Percentiles rank a stretch among this genome's conserved stretches.
These are phyloP conservation scores for Steinernema hermaphroditum DNA, from an alignment of 2,888 invertebrate species.

Conservation along the genomic window DNA sequence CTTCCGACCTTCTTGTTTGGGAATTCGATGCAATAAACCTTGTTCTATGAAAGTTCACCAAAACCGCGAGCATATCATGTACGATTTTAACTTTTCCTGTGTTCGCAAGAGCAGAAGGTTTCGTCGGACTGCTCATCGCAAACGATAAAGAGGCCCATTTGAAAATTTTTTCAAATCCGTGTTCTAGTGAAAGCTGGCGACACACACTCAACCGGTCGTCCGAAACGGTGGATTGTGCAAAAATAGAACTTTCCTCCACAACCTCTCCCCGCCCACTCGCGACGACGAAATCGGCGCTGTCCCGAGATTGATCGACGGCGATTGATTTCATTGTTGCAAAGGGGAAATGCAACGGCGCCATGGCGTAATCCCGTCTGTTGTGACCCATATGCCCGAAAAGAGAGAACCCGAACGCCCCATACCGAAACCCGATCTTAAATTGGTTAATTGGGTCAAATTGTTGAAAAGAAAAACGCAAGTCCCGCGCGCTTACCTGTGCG, in stretches of 20 bases:
- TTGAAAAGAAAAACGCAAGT: conserved; percentile 30
- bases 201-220: neutral
- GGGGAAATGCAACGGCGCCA: conserved; percentile 21
- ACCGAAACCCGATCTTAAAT: conserved; percentile 25
- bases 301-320: neutral
- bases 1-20: too few species aligned
- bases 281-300: neutral
- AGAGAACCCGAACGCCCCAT: neutral
- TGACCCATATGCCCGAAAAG: conserved; percentile 26
- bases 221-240: neutral
- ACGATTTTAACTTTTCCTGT: too few species aligned
- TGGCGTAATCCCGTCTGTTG: neutral
- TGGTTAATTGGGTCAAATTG: conserved; percentile 28
- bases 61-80: too few species aligned
- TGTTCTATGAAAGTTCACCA: too few species aligned
- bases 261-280: neutral
- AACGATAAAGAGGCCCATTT: too few species aligned
- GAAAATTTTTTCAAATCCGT: too few species aligned
- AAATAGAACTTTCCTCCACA: neutral
- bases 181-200: neutral
- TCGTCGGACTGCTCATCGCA: too few species aligned
- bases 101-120: too few species aligned
- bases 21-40: too few species aligned
- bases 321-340: conserved; percentile 19
- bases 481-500: conserved; percentile 20